Base-by-base conservation (phyloP, 2,797 vertebrate genomes). In the Parotocinclus haroldoi region DNA sequence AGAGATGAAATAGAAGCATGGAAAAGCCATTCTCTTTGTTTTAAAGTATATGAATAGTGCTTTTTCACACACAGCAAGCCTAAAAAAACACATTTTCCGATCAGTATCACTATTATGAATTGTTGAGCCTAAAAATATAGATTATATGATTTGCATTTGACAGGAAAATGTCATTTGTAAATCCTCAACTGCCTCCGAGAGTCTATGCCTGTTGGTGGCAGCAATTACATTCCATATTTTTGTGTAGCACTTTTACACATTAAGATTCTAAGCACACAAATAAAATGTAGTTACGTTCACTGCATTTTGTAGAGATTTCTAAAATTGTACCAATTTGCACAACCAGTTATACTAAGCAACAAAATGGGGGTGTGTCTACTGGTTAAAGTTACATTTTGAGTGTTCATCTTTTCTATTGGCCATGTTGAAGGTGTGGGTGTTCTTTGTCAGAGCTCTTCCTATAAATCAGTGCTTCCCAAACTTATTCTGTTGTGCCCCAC, bases 1-100 rank as follows among this genome's bases (percentile, higher is more conserved):
- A 51, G 92, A 94, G 77, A 93, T 78, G 69, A 93, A 94, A 83
- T 75, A 95, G 80, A 95, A 93, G 36, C 56, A 42, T 9, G 83
- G 83, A 56, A 91, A 91, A 73, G 78, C 75, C 39, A 84, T n/a
- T 1, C 62, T 37, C 61, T 89, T 90, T 5, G 80, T 88, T 82
- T 90, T 86, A 66, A 90, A 78, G 54, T 87, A 89, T 49, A 78
- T 78, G 19, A 80, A 9, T 3, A 89, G 79, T 55, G 82, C 71
- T 75, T 89, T 91, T 82, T 88, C 86, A 77, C 83, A 92, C 52
- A 88, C 64, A 46, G 79, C 73, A 77, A 91, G 76, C 58, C 88
- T 90, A 69, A 12, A 46, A 17, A 14, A 10, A 68, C 13, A 7
- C 6, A 44, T 40, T 14, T 49, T 49, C 27, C 1, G 40, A 71